These are phyloP conservation scores for Drosophila colorata DNA, from an alignment of 2,888 invertebrate species.

Conservation along the genomic window DNA sequence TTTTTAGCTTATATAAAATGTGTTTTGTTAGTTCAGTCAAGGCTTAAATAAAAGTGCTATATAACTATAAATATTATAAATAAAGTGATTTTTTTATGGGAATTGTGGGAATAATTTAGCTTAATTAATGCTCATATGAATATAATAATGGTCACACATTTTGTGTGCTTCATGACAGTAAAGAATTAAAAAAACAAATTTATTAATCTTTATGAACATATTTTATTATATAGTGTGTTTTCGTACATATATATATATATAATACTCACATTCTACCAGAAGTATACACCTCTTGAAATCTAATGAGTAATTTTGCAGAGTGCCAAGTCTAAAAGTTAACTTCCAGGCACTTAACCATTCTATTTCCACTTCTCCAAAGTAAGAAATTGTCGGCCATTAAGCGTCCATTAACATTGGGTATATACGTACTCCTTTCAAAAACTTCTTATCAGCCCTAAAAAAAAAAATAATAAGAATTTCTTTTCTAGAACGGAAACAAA, in stretches of 20 bases:
- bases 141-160: no score
- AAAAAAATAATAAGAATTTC: neutral
- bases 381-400: conserved; percentile 16
- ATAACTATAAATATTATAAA: neutral
- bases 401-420: conserved; percentile 3
- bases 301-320: no score
- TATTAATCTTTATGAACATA: no score
- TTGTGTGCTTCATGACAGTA: no score
- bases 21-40: no score
- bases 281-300: neutral
- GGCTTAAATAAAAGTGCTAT: neutral
- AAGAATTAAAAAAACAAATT: no score
- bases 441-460: conserved; percentile 25
- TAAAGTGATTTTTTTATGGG: no score
- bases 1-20: no score
- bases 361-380: conserved; percentile 5
- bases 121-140: neutral
- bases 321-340: no score
- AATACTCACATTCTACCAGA: neutral
- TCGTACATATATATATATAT: no score
- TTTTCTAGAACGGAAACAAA: conserved; percentile 2
- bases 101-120: neutral
- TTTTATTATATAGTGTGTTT: no score
- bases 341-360: neutral
- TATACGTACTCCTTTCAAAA: neutral